These are phyloP conservation scores for Fragum fragum DNA, from an alignment of 2,888 invertebrate species.

Conservation along the genomic window DNA sequence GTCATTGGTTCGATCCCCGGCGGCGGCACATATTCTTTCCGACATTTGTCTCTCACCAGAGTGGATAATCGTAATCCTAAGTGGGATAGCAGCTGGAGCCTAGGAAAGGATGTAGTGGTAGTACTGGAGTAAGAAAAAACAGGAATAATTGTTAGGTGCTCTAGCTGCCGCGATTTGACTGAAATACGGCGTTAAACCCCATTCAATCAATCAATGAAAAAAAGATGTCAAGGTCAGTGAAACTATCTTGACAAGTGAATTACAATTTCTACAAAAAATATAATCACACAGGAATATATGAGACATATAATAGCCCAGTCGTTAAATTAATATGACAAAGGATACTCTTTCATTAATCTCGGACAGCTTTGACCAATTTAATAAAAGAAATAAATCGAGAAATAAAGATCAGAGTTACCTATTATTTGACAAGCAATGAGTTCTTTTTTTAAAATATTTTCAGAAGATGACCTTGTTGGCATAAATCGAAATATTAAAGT, in stretches of 20 bases:
- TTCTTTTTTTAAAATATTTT: slow-evolving; percentile 31
- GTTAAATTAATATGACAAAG: slow-evolving; percentile 13
- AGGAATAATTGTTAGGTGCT: no score
- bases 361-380: slow-evolving; percentile 26
- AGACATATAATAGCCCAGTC: slow-evolving; percentile 25
- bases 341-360: neutral
- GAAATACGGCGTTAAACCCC: no score
- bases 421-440: slow-evolving; percentile 30
- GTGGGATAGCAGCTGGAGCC: no score
- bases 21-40: no score
- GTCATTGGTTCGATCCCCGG: no score
- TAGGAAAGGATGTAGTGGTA: no score
- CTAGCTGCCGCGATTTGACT: no score
- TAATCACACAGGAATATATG: neutral
- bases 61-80: no score
- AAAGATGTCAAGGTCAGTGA: neutral
- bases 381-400: neutral
- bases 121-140: no score
- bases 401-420: slow-evolving; percentile 23
- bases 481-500: slow-evolving; percentile 26
- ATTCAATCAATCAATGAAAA: no score
- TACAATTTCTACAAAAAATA: neutral
- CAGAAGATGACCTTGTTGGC: slow-evolving; percentile 28
- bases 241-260: neutral
- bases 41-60: no score